phyloP scores from a whole-genome alignment of 2,113 vertebrate genomes.

The Malaclemys terrapin region DNA sequence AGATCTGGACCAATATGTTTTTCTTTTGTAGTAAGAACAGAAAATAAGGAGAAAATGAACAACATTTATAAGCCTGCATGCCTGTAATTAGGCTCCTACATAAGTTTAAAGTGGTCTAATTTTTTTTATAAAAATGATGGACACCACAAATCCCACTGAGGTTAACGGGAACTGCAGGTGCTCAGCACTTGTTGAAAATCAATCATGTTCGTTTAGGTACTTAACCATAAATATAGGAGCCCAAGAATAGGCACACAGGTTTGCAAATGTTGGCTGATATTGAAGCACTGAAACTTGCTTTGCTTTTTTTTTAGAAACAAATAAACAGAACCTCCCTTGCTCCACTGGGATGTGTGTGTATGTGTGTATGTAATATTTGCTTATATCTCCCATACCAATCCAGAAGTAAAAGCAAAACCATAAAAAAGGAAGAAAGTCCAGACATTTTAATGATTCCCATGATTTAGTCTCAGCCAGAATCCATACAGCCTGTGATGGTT shows the following conservation, averaged over 20 bases:
- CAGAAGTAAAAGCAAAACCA: slow-evolving; percentile 8
- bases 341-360: not conserved
- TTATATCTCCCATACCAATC: not conserved
- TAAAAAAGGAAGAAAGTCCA: not conserved
- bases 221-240: not conserved
- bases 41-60: not conserved
- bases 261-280: not conserved
- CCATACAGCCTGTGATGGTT: slow-evolving; percentile 32
- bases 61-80: fast-evolving
- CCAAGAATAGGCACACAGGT: not conserved
- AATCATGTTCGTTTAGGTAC: not conserved
- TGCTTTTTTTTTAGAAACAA: not conserved
- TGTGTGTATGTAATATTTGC: not conserved
- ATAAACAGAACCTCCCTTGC: not conserved
- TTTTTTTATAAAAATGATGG: not conserved
- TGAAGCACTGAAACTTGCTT: not conserved
- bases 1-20: not conserved
- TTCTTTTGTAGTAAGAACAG: not conserved
- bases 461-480: slow-evolving; percentile 60
- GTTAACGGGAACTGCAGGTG: not conserved
- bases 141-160: not conserved
- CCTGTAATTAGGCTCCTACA: fast-evolving
- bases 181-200: not conserved
- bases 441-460: slow-evolving; percentile 43
- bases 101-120: not conserved